These are phyloP conservation scores for Semotilus atromaculatus DNA, from an alignment of 2,797 vertebrate species.

Conservation along the genomic window DNA sequence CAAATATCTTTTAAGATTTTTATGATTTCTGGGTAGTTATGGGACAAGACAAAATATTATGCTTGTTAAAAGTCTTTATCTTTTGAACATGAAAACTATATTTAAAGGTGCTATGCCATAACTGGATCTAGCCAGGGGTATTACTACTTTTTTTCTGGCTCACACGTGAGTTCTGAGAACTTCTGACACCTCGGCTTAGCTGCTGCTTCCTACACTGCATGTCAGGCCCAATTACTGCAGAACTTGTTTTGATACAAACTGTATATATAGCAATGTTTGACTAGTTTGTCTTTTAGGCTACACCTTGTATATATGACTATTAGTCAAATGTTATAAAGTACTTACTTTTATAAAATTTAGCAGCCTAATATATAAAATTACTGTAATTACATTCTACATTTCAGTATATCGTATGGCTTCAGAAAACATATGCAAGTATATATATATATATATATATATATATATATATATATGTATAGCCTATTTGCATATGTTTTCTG, in stretches of 20 bases:
- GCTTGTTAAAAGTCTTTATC: neutral
- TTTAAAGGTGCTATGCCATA: neutral
- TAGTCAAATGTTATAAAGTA: neutral
- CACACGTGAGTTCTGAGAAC: conserved; percentile 64
- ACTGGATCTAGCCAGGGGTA: neutral
- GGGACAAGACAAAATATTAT: neutral
- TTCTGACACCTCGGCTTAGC: conserved; percentile 61
- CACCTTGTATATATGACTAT: neutral
- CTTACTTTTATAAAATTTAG: too few species aligned
- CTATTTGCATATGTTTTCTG: too few species aligned
- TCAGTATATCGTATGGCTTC: too few species aligned
- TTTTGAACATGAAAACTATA: neutral
- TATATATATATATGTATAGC: too few species aligned
- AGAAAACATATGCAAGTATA: neutral
- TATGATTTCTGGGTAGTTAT: neutral
- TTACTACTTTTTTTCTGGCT: conserved; percentile 49
- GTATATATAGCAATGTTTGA: conserved; percentile 13
- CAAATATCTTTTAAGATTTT: neutral
- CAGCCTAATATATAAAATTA: neutral
- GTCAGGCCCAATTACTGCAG: conserved; percentile 66
- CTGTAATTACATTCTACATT: too few species aligned
- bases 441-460: too few species aligned
- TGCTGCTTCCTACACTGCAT: too few species aligned
- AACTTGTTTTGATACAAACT: conserved; percentile 59
- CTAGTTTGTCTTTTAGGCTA: neutral